These are phyloP conservation scores for Prietella phreatophila DNA, from an alignment of 2,113 vertebrate species.

Conservation along the genomic window DNA sequence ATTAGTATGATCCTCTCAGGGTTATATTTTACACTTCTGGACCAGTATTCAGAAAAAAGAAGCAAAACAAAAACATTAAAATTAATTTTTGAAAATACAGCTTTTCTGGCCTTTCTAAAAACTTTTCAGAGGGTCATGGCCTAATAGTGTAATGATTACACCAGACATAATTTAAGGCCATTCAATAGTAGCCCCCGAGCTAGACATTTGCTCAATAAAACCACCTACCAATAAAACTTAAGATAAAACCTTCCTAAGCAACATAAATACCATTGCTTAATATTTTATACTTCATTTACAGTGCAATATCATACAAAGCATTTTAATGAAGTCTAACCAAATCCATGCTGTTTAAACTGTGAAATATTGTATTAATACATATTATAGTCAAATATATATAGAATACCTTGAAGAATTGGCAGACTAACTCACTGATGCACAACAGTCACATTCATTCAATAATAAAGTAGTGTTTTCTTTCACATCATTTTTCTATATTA, in stretches of 20 bases:
- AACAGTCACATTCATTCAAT: not conserved
- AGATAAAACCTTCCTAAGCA: too few relatives aligned
- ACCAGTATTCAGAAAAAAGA: too few relatives aligned
- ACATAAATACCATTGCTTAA: not conserved
- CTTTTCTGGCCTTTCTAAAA: not conserved
- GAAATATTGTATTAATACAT: not conserved
- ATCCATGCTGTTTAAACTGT: not conserved
- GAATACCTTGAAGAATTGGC: not conserved
- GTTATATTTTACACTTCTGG: not conserved
- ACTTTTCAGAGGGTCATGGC: not conserved
- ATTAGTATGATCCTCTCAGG: not conserved
- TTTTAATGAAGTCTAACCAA: not conserved
- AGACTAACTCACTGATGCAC: too few relatives aligned
- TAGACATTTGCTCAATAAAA: not conserved
- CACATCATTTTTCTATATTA: not conserved
- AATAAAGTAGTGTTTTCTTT: not conserved
- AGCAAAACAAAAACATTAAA: too few relatives aligned
- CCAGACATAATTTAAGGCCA: not conserved
- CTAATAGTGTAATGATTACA: not conserved
- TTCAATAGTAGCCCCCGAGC: not conserved
- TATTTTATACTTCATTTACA: not conserved
- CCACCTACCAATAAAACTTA: not conserved
- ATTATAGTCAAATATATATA: not conserved
- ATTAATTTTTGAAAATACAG: too few relatives aligned
- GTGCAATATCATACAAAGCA: not conserved